Evolutionary conservation across 1,140 invertebrate species (phyloP).

Genomic region (Argopecten irradians): DNA sequence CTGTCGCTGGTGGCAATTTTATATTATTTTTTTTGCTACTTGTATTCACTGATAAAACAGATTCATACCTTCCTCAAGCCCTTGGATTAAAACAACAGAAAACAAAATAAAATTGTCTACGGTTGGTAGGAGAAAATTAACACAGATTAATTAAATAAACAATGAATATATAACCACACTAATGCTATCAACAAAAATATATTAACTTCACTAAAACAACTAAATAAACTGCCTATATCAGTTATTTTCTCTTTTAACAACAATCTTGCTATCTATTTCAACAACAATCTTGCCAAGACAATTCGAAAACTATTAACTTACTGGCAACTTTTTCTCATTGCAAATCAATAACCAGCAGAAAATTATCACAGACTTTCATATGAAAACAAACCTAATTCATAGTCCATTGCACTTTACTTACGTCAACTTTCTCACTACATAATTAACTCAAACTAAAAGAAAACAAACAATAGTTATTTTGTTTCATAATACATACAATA

Average conservation of each 20-base stretch:
- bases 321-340: background rate
- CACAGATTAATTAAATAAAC: background rate
- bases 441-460: background rate
- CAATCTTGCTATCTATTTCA: background rate
- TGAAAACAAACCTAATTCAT: background rate
- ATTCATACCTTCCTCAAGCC: background rate
- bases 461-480: background rate
- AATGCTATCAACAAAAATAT: conserved; percentile 11
- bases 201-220: background rate
- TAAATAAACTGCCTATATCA: background rate
- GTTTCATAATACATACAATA: background rate
- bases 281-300: conserved; percentile 6
- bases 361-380: conserved; percentile 16
- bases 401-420: background rate
- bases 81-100: background rate
- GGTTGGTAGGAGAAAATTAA: background rate
- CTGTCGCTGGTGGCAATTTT: conserved; percentile 5
- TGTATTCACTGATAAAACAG: background rate
- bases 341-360: background rate
- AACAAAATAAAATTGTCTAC: background rate
- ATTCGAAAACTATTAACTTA: background rate
- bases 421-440: background rate
- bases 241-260: background rate
- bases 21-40: background rate
- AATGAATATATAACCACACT: background rate